Base-by-base conservation (phyloP, 2,888 invertebrate genomes). In the Chorisops tibialis region DNA sequence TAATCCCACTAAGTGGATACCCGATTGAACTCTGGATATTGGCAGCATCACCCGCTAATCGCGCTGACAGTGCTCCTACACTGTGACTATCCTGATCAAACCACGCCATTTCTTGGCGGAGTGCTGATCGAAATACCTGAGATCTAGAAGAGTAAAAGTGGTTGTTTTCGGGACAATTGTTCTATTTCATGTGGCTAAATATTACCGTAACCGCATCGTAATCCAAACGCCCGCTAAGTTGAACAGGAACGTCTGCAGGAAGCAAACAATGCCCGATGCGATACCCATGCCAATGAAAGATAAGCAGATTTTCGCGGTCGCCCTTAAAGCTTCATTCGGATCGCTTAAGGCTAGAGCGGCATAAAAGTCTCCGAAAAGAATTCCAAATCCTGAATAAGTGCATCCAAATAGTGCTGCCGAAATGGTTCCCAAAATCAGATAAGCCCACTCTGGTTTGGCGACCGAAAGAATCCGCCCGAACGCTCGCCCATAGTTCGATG, bases 361-460 rank as follows among this genome's bases (percentile, higher is more conserved):
- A 69, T 89, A 87, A 9, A 89, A 86, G 72, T 91, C 89, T 45
- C 90, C 91, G 70, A 91, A 90, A 2, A 90, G 79, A 0, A 91
- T 80, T 0, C 91, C 87, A 70, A 89, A 91, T 4, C 84, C 83
- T 0, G 91, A 91, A 71, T 89, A 87, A 0, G 87, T 84, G 0
- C 85, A 81, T 0, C 91, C 91, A 1, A 88, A 87, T 7, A 83
- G 79, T 0, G 85, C 75, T 0, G 90, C 85, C 0, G 87, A 85
- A 1, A 88, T 61, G 1, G 85, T 79, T 1, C 87, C 87, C 1
- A 84, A 71, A 1, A 86, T 59, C 69, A 90, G 83, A 69, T 81
- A 82, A 49, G 82, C 82, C 81, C 87, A 87, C 74, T 91, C 91
- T 0, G 87, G 85, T 48, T 80, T 79, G 66, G 89, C 87, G 11